Percentiles rank a stretch among this genome's conserved stretches.
Evolutionary conservation across 2,113 vertebrate species (phyloP).

Genomic region (Nycticebus coucang): DNA sequence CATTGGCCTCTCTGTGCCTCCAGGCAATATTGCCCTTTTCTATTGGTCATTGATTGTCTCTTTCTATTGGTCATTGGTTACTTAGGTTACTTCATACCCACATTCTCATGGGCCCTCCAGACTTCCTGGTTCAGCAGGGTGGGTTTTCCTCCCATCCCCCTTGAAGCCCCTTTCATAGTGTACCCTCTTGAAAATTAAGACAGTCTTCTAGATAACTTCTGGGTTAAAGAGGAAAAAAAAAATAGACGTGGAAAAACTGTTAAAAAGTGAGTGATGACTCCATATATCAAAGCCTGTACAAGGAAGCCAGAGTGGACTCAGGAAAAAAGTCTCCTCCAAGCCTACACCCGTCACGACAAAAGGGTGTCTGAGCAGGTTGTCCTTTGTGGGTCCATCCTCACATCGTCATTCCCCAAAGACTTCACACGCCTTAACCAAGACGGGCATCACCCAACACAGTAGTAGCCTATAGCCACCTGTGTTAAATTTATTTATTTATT

Average conservation of each 20-base stretch:
- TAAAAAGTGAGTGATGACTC: not conserved
- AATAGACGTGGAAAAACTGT: not conserved
- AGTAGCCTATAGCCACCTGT: not conserved
- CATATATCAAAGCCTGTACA: not conserved
- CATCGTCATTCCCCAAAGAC: not conserved
- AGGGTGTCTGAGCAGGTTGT: not conserved
- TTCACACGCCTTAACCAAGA: not conserved
- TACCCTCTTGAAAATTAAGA: slow-evolving; percentile 14
- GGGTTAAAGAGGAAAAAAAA: not conserved
- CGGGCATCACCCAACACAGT: not conserved
- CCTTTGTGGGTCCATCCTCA: not conserved
- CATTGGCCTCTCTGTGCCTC: too few relatives aligned
- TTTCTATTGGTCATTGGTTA: too few relatives aligned
- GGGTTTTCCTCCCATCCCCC: too few relatives aligned
- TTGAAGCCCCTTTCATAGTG: too few relatives aligned
- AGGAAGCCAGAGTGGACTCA: not conserved
- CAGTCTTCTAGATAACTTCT: not conserved
- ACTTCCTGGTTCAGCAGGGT: too few relatives aligned
- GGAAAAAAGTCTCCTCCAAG: not conserved
- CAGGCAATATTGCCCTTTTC: too few relatives aligned
- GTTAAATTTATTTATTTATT: too few relatives aligned
- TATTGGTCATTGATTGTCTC: too few relatives aligned
- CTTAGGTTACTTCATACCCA: too few relatives aligned
- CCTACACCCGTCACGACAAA: too few relatives aligned
- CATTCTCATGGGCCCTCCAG: too few relatives aligned